These are phyloP conservation scores for Penelope pileata DNA, from an alignment of 2,113 vertebrate species.

Conservation along the genomic window DNA sequence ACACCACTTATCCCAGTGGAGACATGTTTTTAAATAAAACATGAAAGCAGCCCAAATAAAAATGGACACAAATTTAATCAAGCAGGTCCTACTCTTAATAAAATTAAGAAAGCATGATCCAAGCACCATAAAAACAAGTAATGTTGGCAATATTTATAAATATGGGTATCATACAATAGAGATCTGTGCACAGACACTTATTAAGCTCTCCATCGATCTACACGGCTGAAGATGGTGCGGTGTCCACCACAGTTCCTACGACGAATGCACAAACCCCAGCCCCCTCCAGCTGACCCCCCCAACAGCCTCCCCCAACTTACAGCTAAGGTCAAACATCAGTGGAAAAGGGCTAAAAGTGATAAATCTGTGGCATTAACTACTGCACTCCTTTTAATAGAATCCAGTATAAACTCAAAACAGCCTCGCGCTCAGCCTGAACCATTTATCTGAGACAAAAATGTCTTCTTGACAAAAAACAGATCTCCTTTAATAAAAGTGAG, in stretches of 20 bases:
- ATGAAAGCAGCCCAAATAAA: conserved; percentile 72
- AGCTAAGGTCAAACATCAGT: conserved; percentile 80
- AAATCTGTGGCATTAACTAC: conserved; percentile 82
- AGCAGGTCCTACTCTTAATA: conserved; percentile 60
- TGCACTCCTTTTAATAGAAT: conserved; percentile 81
- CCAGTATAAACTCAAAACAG: conserved; percentile 82
- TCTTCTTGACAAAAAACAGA: conserved; percentile 88
- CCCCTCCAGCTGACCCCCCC: background rate
- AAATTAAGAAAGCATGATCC: conserved; percentile 65
- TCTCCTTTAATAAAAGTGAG: conserved; percentile 81
- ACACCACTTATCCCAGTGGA: conserved; percentile 60
- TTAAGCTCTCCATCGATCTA: background rate
- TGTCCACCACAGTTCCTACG: background rate
- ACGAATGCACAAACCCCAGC: background rate
- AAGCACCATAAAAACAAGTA: conserved; percentile 60
- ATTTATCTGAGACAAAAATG: conserved; percentile 82
- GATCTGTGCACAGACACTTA: background rate
- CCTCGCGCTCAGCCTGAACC: conserved; percentile 75
- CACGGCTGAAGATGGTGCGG: conserved; percentile 6
- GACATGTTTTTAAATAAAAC: conserved; percentile 78
- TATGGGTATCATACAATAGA: conserved; percentile 6
- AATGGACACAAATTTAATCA: conserved; percentile 73
- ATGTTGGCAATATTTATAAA: conserved; percentile 58
- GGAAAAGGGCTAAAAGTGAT: conserved; percentile 73
- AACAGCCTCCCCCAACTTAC: conserved; percentile 60